These are phyloP conservation scores for Orthochromis malagaraziensis DNA, from an alignment of 2,113 vertebrate genomes.

Conservation along the genomic window DNA sequence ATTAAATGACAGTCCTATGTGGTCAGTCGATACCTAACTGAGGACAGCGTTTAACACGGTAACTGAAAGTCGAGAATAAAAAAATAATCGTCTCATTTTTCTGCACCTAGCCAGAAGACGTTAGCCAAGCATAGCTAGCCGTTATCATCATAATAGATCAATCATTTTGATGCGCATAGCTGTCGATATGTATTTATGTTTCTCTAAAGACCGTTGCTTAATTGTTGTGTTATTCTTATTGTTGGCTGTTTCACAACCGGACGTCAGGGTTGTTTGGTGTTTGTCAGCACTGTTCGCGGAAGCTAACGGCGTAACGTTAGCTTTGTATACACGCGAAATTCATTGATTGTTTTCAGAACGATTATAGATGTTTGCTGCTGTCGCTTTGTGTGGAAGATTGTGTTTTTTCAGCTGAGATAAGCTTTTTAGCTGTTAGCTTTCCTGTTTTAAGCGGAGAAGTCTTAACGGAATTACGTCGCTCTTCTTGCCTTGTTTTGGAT, in stretches of 20 bases:
- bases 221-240: background rate
- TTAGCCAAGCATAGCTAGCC: slow-evolving; percentile 49
- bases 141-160: slow-evolving; percentile 17
- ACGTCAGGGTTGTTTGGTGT: background rate
- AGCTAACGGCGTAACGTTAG: slow-evolving; percentile 36
- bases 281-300: slow-evolving; percentile 9
- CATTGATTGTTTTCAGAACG: slow-evolving; percentile 34
- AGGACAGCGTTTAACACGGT: slow-evolving; percentile 49
- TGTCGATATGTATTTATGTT: background rate
- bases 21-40: background rate
- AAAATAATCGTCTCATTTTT: slow-evolving; percentile 4
- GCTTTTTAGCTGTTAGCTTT: background rate
- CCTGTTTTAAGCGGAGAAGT: background rate
- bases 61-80: background rate
- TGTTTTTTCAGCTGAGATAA: rapidly evolving
- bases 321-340: background rate
- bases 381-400: background rate
- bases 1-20: slow-evolving; percentile 2
- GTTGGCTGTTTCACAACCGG: background rate
- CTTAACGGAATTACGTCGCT: background rate
- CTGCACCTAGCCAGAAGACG: slow-evolving; percentile 38
- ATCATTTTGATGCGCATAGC: background rate
- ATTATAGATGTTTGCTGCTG: background rate
- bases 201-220: background rate
- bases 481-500: background rate